Conservation (phyloP, 2,797 vertebrate genomes). For the Hapalemur alaotrensis region DNA sequence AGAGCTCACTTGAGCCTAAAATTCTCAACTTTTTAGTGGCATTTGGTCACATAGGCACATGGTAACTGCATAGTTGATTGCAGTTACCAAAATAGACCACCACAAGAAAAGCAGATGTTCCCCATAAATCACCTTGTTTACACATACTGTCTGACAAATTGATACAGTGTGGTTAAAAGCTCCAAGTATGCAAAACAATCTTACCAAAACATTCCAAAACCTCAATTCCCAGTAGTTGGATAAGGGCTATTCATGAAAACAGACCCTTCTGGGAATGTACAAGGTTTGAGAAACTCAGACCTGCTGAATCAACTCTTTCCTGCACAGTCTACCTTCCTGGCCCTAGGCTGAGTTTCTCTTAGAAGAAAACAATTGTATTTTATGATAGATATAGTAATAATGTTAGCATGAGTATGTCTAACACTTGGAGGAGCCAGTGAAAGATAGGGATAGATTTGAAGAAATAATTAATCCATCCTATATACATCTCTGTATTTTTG, state of each 20-base stretch:
- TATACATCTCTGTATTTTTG: constrained; percentile 9
- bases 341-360: not conserved
- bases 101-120: not conserved
- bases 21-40: not conserved
- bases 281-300: not conserved
- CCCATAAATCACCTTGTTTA: not conserved
- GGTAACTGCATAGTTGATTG: not conserved
- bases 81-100: not conserved
- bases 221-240: not conserved
- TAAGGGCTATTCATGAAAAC: not conserved
- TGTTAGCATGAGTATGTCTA: not conserved
- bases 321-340: not conserved
- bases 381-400: not conserved
- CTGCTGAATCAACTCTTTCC: not conserved
- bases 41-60: not conserved
- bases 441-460: constrained; percentile 26
- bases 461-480: not conserved
- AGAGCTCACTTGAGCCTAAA: not conserved
- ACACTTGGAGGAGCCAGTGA: not conserved
- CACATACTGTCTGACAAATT: not conserved
- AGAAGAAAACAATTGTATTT: constrained; percentile 19
- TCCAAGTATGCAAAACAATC: not conserved
- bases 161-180: not conserved
- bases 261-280: not conserved
- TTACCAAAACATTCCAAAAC: not conserved